A percentile compares a stretch with the other conserved stretches of the same genome.
Evolutionary conservation across 2,113 vertebrate species (phyloP).

Genomic region (Corythoichthys haematopterus): DNA sequence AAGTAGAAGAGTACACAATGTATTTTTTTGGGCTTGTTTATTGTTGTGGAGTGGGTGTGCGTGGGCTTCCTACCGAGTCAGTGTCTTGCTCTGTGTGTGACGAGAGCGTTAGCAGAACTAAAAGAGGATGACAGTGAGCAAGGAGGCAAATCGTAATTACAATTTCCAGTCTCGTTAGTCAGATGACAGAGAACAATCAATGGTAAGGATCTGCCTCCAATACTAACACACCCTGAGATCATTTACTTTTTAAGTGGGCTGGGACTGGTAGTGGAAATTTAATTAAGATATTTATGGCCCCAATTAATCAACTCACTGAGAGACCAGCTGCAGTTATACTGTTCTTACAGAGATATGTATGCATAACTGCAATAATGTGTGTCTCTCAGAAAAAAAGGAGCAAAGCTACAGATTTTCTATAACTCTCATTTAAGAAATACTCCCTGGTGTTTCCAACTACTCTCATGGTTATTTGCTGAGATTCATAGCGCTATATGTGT

Average conservation of each 20-base stretch:
- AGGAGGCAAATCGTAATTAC: constrained; percentile 66
- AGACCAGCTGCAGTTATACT: constrained; percentile 39
- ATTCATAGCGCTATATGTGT: constrained; percentile 7
- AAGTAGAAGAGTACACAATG: constrained; percentile 22
- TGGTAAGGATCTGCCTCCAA: constrained; percentile 57
- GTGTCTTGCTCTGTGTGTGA: constrained; percentile 15
- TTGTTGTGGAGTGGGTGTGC: constrained; percentile 1
- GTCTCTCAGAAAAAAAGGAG: constrained; percentile 2
- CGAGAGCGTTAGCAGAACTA: constrained; percentile 10
- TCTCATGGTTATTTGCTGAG: constrained; percentile 36
- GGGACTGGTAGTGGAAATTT: constrained; percentile 54
- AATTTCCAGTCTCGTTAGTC: constrained; percentile 68
- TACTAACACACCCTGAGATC: constrained; percentile 56
- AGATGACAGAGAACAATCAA: constrained; percentile 66
- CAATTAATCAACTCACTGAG: constrained; percentile 68
- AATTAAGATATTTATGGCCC: constrained; percentile 68
- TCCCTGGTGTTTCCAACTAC: constrained; percentile 22
- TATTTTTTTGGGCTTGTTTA: constrained; percentile 15
- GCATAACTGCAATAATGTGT: constrained; percentile 11
- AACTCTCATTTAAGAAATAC: constrained; percentile 40
- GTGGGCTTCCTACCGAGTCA: constrained; percentile 4
- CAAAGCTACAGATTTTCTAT: constrained; percentile 24
- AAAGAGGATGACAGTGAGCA: constrained; percentile 39
- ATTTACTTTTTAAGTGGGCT: constrained; percentile 46
- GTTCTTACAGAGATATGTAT: constrained; percentile 21